phyloP scores from a whole-genome alignment of 1,140 invertebrate species.

The Dendrolimus kikuchii region DNA sequence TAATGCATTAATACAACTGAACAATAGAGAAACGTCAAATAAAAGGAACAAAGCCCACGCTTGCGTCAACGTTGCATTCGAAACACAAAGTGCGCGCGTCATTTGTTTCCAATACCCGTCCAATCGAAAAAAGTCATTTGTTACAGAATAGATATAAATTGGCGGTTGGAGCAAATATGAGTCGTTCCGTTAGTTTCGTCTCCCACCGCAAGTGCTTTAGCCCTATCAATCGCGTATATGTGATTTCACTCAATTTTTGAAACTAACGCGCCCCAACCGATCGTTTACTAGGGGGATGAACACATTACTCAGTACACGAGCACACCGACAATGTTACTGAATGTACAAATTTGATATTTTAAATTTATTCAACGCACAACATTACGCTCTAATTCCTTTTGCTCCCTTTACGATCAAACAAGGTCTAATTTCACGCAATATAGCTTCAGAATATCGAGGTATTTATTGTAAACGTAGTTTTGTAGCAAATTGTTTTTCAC shows the following conservation, averaged over 20 bases:
- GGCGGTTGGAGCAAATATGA: constrained; percentile 53
- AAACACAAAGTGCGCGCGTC: constrained; percentile 37
- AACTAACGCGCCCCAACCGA: constrained; percentile 58
- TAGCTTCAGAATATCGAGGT: too few species aligned
- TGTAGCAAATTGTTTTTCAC: too few species aligned
- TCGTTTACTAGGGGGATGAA: constrained; percentile 27
- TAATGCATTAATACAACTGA: too few species aligned
- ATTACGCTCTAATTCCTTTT: too few species aligned
- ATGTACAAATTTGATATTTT: background rate
- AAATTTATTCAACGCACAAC: background rate
- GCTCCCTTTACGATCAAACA: too few species aligned
- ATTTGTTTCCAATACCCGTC: constrained; percentile 59
- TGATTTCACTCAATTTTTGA: constrained; percentile 70
- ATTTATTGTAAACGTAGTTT: too few species aligned
- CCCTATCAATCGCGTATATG: constrained; percentile 65
- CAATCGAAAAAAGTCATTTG: constrained; percentile 53
- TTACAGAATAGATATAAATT: constrained; percentile 61
- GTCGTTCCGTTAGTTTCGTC: constrained; percentile 34
- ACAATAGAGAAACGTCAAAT: background rate
- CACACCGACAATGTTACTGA: background rate
- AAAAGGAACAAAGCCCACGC: constrained; percentile 4
- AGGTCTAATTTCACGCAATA: too few species aligned
- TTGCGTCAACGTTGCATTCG: constrained; percentile 14
- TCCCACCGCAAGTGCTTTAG: constrained; percentile 24
- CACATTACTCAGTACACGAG: constrained; percentile 49